Evolutionary conservation across 2,113 vertebrate species (phyloP).

Genomic region (Felis catus): F.catus_Fca126_mat1.0 CM031416.1:100835501-100836000

Average conservation of each 20-base stretch:
- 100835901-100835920: no score
- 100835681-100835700: background rate
- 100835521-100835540: background rate
- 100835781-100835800: no score
- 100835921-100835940: background rate
- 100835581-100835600: background rate
- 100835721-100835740: background rate
- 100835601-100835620: background rate
- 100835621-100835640: background rate
- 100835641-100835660: background rate
- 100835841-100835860: no score
- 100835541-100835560: background rate
- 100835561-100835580: slow-evolving; percentile 15
- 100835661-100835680: background rate
- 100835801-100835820: no score
- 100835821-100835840: no score
- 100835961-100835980: background rate
- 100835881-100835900: no score
- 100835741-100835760: background rate
- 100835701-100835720: background rate
- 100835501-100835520: background rate
- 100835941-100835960: background rate
- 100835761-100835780: background rate
- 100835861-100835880: no score
- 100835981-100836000: background rate